phyloP scores from a whole-genome alignment of 2,113 vertebrate species.

The Crotalus helleri region DNA sequence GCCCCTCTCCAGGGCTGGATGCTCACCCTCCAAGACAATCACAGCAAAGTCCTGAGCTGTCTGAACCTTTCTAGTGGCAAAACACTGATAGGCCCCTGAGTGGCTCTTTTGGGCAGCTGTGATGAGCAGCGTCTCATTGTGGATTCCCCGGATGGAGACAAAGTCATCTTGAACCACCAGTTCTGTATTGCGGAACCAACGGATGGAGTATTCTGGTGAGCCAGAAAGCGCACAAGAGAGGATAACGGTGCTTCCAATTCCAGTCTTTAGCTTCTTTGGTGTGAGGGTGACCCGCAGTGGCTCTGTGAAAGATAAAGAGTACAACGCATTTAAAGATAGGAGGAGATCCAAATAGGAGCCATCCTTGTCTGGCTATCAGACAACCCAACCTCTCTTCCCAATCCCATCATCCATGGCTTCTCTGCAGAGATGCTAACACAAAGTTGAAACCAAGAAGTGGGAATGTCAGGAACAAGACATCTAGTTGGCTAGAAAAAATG shows the following conservation, averaged over 20 bases:
- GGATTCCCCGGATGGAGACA: slow-evolving; percentile 93
- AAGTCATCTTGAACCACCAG: slow-evolving; percentile 84
- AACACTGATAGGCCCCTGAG: slow-evolving; percentile 96
- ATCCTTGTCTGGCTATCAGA: background rate
- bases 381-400: background rate
- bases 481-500: background rate
- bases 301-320: slow-evolving; percentile 67
- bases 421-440: background rate
- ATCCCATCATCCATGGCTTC: background rate
- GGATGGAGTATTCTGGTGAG: slow-evolving; percentile 88
- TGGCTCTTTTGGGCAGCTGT: slow-evolving; percentile 94
- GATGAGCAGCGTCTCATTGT: slow-evolving; percentile 96
- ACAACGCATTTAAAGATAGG: background rate
- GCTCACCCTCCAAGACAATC: slow-evolving; percentile 90
- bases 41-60: slow-evolving; percentile 96
- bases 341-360: background rate
- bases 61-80: slow-evolving; percentile 90
- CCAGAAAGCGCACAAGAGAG: slow-evolving; percentile 91
- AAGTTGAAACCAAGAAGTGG: background rate
- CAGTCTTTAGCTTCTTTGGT: slow-evolving; percentile 97
- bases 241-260: slow-evolving; percentile 97
- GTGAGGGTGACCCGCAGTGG: slow-evolving; percentile 94
- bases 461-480: background rate
- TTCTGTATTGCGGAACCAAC: slow-evolving; percentile 97
- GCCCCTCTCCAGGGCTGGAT: background rate